These are phyloP conservation scores for Acrossocheilus fasciatus DNA, from an alignment of 2,797 vertebrate genomes.

Conservation along the genomic window DNA sequence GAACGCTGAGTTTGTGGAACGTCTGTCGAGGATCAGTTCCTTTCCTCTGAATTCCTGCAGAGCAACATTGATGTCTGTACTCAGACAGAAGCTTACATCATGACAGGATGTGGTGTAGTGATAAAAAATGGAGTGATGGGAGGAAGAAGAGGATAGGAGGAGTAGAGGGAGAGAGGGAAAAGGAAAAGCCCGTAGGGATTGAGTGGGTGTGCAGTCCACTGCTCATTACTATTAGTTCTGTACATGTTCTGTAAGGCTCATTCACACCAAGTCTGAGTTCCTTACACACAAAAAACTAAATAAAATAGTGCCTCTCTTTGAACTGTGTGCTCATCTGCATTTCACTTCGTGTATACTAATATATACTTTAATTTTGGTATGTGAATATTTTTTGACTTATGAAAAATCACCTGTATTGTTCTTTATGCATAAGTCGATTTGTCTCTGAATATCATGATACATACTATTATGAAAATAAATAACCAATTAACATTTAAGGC, in stretches of 20 bases:
- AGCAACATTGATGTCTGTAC: background rate
- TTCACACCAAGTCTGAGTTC: background rate
- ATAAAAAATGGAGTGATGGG: background rate
- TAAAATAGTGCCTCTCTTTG: too few relatives aligned
- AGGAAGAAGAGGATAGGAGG: background rate
- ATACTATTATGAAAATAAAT: background rate
- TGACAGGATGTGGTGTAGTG: background rate
- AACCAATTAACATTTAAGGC: background rate
- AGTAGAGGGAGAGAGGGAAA: background rate
- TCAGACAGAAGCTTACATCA: background rate
- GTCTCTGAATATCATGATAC: background rate
- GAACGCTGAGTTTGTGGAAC: slow-evolving; percentile 13
- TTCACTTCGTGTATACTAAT: background rate
- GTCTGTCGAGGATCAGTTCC: slow-evolving; percentile 32
- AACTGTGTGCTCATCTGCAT: background rate
- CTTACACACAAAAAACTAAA: background rate
- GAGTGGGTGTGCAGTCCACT: background rate
- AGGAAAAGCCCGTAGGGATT: background rate
- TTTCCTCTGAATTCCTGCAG: slow-evolving; percentile 35
- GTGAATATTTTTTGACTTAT: background rate
- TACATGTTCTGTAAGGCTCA: background rate
- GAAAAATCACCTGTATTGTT: background rate
- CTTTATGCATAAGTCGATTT: background rate
- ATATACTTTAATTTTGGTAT: background rate
- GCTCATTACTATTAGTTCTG: background rate